A percentile compares a stretch with the other conserved stretches of the same genome.
Conservation (phyloP, 2,797 vertebrate genomes). For the Ciconia nigra region DNA sequence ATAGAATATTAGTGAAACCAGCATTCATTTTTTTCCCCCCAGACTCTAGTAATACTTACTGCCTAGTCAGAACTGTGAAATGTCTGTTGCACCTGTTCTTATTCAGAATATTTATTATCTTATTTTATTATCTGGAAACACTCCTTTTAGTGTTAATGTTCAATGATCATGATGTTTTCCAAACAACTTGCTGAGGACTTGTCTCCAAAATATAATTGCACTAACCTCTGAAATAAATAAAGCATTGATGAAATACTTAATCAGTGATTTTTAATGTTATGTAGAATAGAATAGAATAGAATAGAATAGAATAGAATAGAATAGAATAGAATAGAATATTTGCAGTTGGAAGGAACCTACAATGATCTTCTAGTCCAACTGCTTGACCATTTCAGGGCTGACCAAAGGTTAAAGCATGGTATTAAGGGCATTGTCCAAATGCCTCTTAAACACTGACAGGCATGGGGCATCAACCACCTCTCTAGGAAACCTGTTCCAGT, state of each 20-base stretch:
- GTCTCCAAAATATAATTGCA: neutral
- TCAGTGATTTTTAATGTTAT: neutral
- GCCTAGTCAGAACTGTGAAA: neutral
- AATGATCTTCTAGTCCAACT: neutral
- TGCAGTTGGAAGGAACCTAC: neutral
- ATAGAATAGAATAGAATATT: no score
- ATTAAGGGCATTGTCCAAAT: neutral
- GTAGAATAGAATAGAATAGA: no score
- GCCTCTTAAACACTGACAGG: neutral
- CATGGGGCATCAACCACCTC: neutral
- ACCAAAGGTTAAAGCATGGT: neutral
- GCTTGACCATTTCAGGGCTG: neutral
- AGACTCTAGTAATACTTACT: neutral
- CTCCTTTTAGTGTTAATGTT: neutral
- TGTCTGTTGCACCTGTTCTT: neutral
- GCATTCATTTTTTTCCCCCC: neutral
- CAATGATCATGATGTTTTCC: neutral
- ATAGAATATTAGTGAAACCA: neutral
- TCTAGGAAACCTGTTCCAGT: neutral
- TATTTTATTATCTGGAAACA: neutral
- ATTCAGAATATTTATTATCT: neutral
- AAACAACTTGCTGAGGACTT: neutral
- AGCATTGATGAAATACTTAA: neutral
- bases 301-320: no score
- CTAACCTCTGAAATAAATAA: neutral